Conservation (phyloP, 2,888 invertebrate genomes). For the Pollenia amentaria region DNA sequence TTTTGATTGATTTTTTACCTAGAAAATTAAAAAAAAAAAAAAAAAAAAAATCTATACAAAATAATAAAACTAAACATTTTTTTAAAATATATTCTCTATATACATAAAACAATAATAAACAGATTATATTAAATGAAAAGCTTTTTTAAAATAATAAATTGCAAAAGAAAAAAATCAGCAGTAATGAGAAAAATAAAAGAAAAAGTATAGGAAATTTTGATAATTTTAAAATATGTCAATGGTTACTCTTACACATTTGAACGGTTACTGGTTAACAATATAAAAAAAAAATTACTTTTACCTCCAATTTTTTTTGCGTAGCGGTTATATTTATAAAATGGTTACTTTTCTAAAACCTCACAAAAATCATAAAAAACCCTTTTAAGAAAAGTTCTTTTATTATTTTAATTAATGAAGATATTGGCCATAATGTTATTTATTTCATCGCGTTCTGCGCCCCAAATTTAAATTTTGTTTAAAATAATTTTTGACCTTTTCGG, state of each 20-base stretch:
- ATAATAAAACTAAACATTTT: constrained; percentile 33
- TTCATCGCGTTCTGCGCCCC: too few species aligned
- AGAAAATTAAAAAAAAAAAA: constrained; percentile 10
- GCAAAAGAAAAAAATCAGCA: not conserved
- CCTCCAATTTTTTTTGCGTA: too few species aligned
- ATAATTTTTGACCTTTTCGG: too few species aligned
- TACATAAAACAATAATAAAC: constrained; percentile 34
- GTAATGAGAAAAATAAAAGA: not conserved
- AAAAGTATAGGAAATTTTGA: not conserved
- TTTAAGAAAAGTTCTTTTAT: too few species aligned
- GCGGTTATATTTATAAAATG: not conserved
- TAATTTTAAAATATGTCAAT: not conserved
- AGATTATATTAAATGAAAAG: not conserved
- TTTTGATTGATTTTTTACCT: constrained; percentile 49
- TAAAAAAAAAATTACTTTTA: too few species aligned
- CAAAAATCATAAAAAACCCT: not conserved
- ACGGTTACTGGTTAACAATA: too few species aligned
- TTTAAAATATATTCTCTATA: constrained; percentile 31
- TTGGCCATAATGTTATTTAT: too few species aligned
- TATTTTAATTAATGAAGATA: too few species aligned
- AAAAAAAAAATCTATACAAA: constrained; percentile 25
- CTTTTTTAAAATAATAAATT: constrained; percentile 2
- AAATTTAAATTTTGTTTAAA: too few species aligned
- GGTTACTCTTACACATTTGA: too few species aligned
- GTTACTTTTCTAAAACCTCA: not conserved